Base-by-base conservation (phyloP, 2,888 invertebrate species). In the Hecatera dysodea region DNA sequence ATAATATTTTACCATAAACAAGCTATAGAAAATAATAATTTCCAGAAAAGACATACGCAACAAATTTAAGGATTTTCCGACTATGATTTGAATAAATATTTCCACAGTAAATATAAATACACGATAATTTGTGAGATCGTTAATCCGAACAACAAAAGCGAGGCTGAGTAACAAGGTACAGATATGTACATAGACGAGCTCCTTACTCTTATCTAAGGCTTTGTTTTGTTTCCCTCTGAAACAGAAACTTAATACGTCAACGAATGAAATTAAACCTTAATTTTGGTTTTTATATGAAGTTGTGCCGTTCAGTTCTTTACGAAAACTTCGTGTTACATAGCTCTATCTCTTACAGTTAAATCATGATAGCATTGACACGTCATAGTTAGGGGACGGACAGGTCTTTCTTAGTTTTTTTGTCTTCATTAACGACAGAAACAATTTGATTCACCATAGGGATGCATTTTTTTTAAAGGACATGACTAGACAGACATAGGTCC, bases 121-220 rank as follows among this genome's bases (percentile, higher is more conserved):
- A 59, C 7, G 60, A n/a, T 17, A 19, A 19, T 70, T n/a, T 50
- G 50, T 15, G n/a, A 50, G 29, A 70, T 50, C 72, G 11, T 24
- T 60, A 50, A 48, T 70, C 12, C 44, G 6, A 65, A 74, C n/a
- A 74, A 65, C 39, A 46, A 39, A 39, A 66, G 17, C 7, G 1
- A 29, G 12, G 50, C 63, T 60, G 48, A 56, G n/a, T 27, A 52
- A 55, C 36, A 44, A 60, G 17, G 12, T 19, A 33, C 19, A 75
- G 44, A 72, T 44, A n/a, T n/a, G n/a, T n/a, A 44, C 44, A 19
- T 67, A 59, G n/a, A n/a, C 42, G n/a, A 60, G 52, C 36, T 71
- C 22, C 53, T 15, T 29, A 60, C 39, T 48, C 50, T 76, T 68
- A 68, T 76, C 60, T 70, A 17, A 24, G 19, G 48, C 29, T 55